A percentile compares a stretch with the other conserved stretches of the same genome.
Conservation (phyloP, 2,888 invertebrate species). For the Podotricha telesiphe region DNA sequence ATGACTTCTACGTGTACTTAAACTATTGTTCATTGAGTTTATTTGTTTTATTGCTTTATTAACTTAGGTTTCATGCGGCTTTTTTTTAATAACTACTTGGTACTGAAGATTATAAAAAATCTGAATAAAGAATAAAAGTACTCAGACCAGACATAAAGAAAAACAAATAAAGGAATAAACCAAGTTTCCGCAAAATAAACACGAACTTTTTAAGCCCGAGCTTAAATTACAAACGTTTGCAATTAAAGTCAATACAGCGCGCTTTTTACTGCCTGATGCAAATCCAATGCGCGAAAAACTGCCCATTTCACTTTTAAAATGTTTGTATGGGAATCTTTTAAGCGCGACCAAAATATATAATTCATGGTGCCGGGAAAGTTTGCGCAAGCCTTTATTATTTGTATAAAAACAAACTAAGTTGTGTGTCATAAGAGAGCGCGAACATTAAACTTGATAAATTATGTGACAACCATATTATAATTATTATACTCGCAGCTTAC, state of each 20-base stretch:
- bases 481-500: too few relatives aligned
- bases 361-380: constrained; percentile 43
- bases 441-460: too few relatives aligned
- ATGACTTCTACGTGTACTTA: too few relatives aligned
- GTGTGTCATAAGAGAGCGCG: constrained; percentile 27
- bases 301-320: constrained; percentile 29
- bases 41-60: too few relatives aligned
- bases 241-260: constrained; percentile 32
- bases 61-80: too few relatives aligned
- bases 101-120: background rate
- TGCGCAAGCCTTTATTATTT: constrained; percentile 53
- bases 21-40: too few relatives aligned
- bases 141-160: background rate
- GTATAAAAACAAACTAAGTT: constrained; percentile 40
- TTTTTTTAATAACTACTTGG: too few relatives aligned
- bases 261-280: constrained; percentile 19
- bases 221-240: constrained; percentile 22
- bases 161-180: background rate
- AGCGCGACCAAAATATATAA: constrained; percentile 20
- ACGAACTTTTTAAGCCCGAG: constrained; percentile 7
- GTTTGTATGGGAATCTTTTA: constrained; percentile 30
- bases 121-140: too few relatives aligned
- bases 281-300: constrained; percentile 27
- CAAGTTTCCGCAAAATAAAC: background rate
- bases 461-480: too few relatives aligned